A percentile compares a stretch with the other conserved stretches of the same genome.
These are phyloP conservation scores for Chelonus formosanus DNA, from an alignment of 2,888 invertebrate species.

Conservation along the genomic window DNA sequence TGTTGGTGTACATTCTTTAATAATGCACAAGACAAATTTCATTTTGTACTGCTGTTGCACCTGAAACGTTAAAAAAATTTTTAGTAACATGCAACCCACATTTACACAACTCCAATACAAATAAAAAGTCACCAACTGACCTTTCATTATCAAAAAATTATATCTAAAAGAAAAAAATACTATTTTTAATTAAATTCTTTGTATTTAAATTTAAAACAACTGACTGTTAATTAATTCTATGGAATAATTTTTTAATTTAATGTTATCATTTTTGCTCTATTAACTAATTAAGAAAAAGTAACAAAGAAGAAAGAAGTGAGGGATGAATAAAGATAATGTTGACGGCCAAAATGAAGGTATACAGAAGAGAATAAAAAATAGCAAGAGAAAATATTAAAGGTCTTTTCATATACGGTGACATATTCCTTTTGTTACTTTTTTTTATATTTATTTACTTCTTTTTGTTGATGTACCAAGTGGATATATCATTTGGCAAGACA, in stretches of 20 bases:
- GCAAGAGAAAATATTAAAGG: too few relatives aligned
- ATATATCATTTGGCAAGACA: conserved; percentile 38
- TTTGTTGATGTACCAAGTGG: too few relatives aligned
- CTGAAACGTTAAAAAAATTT: conserved; percentile 16
- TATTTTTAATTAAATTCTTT: not conserved
- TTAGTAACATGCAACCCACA: not conserved
- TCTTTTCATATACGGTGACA: conserved; percentile 10
- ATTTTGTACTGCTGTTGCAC: conserved; percentile 19
- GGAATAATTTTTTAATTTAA: too few relatives aligned
- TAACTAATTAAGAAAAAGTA: too few relatives aligned
- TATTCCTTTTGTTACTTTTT: conserved; percentile 50
- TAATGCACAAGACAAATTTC: conserved; percentile 54
- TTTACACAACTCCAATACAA: not conserved
- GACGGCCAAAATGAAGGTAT: conserved; percentile 33
- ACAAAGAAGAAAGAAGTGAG: conserved; percentile 7
- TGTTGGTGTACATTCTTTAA: conserved; percentile 52
- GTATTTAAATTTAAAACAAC: not conserved
- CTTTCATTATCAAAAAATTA: not conserved
- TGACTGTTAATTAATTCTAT: not conserved
- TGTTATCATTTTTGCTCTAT: too few relatives aligned
- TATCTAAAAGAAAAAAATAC: not conserved
- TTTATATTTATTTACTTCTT: conserved; percentile 53
- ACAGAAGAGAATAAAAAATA: not conserved
- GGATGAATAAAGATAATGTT: conserved; percentile 26
- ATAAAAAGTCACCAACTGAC: too few relatives aligned